Conservation (phyloP, 2,113 vertebrate species). For the Takifugu flavidus region DNA sequence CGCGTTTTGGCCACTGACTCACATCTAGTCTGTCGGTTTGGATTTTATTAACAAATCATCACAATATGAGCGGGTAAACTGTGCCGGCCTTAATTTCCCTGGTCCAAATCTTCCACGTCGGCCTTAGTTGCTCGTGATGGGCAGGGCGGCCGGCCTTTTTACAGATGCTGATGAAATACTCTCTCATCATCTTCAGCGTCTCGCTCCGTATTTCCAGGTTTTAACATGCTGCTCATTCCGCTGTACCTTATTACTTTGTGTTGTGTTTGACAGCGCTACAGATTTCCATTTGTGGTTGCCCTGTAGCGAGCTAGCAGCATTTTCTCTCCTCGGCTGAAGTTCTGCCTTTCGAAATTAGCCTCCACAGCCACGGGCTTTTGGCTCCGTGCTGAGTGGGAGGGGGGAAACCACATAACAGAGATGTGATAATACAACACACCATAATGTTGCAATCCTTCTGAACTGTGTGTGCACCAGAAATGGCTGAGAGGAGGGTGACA, state of each 20-base stretch:
- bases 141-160: conserved; percentile 50
- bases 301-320: conserved; percentile 19
- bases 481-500: conserved; percentile 14
- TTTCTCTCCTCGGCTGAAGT: conserved; percentile 26
- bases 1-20: conserved; percentile 49
- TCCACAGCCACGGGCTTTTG: conserved; percentile 7
- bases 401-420: conserved; percentile 7
- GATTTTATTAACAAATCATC: conserved; percentile 70
- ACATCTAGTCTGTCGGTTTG: conserved; percentile 53
- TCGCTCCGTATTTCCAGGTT: conserved; percentile 37
- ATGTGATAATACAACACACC: conserved; percentile 5
- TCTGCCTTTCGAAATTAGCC: conserved; percentile 22
- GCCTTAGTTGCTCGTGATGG: conserved; percentile 43
- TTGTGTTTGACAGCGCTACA: conserved; percentile 44
- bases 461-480: conserved; percentile 11
- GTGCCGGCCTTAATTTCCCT: conserved; percentile 61
- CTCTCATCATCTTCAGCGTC: conserved; percentile 46
- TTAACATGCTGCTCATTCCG: conserved; percentile 47
- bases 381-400: not conserved
- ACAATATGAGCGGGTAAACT: conserved; percentile 61
- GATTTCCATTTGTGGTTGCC: conserved; percentile 39
- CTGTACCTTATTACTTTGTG: conserved; percentile 43
- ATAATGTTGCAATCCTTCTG: conserved; percentile 2
- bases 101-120: conserved; percentile 58
- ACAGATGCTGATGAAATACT: conserved; percentile 57